phyloP scores from a whole-genome alignment of 2,888 invertebrate species.

The Drosophila mimetica region DNA sequence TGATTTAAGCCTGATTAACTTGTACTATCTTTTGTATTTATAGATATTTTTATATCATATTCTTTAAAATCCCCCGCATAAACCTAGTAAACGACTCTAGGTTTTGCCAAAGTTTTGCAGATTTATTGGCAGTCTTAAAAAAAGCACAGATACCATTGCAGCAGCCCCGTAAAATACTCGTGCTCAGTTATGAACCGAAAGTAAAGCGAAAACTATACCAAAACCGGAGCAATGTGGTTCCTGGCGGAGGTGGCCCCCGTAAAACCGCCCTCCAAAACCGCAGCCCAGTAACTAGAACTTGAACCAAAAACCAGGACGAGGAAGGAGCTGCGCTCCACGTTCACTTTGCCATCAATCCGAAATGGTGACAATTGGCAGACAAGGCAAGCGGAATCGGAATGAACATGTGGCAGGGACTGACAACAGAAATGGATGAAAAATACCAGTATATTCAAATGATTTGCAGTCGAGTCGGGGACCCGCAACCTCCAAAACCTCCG shows the following conservation, averaged over 20 bases:
- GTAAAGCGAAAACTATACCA: constrained; percentile 40
- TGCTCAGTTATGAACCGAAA: constrained; percentile 49
- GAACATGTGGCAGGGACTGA: constrained; percentile 38
- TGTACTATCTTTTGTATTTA: no score
- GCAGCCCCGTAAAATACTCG: constrained; percentile 31
- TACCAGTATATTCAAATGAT: constrained; percentile 64
- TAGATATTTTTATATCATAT: background rate
- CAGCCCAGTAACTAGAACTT: constrained; percentile 23
- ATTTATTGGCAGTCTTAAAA: constrained; percentile 56
- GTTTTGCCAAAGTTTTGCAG: constrained; percentile 27
- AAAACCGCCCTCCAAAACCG: constrained; percentile 9
- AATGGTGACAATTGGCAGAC: constrained; percentile 75
- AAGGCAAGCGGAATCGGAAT: constrained; percentile 45
- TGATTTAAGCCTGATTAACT: background rate
- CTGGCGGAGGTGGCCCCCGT: background rate
- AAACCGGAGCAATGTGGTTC: constrained; percentile 29
- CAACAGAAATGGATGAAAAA: constrained; percentile 38
- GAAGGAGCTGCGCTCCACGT: constrained; percentile 11
- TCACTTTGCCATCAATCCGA: constrained; percentile 61
- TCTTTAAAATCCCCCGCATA: background rate
- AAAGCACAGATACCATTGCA: constrained; percentile 17
- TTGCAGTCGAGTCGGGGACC: constrained; percentile 50
- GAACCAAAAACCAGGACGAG: constrained; percentile 8
- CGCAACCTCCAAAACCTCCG: background rate
- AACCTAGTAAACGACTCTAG: background rate